Conservation (phyloP, 2,113 vertebrate genomes). For the Dicrurus megarhynchus region DNA sequence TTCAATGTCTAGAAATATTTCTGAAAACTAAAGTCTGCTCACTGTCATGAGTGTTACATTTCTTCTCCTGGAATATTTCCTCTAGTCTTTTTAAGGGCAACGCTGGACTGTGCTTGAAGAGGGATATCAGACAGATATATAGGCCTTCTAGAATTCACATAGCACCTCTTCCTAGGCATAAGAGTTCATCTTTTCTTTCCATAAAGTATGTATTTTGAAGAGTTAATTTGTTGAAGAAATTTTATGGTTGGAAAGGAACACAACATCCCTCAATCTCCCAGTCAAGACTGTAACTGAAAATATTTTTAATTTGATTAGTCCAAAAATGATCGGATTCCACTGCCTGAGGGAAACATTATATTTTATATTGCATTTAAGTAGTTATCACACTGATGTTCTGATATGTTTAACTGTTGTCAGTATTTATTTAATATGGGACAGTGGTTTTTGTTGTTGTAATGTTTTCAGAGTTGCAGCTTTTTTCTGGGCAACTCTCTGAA, state of each 20-base stretch:
- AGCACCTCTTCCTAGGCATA: neutral
- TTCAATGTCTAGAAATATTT: neutral
- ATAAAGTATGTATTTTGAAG: neutral
- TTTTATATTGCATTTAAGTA: neutral
- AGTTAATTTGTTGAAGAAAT: neutral
- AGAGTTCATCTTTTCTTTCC: neutral
- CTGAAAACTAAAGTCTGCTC: neutral
- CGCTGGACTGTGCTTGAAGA: neutral
- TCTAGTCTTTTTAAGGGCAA: neutral
- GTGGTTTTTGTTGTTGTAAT: neutral
- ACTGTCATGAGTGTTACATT: neutral
- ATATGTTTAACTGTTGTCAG: neutral
- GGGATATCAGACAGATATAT: neutral
- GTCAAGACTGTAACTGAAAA: neutral
- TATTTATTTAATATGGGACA: neutral
- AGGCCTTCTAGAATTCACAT: neutral
- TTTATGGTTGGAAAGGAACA: neutral
- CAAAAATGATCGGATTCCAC: neutral
- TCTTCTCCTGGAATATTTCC: neutral
- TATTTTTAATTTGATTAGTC: neutral
- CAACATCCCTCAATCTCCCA: accelerated
- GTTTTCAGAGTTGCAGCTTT: neutral
- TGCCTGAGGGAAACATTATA: neutral
- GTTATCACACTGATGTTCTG: neutral
- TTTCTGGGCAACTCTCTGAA: neutral